Base-by-base conservation (phyloP, 2,113 vertebrate species). In the Antechinus stuartii region DNA sequence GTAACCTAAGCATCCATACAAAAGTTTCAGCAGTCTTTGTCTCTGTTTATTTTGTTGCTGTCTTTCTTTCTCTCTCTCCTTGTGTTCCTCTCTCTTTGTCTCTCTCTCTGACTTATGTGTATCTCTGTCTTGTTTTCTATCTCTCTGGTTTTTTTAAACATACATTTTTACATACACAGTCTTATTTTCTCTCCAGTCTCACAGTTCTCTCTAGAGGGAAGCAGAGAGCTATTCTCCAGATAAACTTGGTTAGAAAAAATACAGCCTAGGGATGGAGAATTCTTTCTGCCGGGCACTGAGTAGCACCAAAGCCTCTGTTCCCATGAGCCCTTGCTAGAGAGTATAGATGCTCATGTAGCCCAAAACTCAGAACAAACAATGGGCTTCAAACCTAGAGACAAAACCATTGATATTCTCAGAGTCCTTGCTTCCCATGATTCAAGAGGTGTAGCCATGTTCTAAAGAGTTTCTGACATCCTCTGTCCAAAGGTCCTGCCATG, bases 131-230 rank as follows among this genome's bases (percentile, higher is more conserved):
- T 52, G 50, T 0, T 52, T 52, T 52, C 57, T 61, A 2, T 61
- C 27, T 30, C 27, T 61, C 57, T 61, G 27, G 35, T 27, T 61
- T 52, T 52, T 52, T 52, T 42, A 42, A 52, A 22, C 35, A n/a
- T 68, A n/a, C 30, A n/a, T n/a, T 76, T 76, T 76, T 76, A 76
- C 47, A 92, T 23, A 49, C 11, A 49, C 26, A 49, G 2, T 14
- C 14, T n/a, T 16, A 22, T 76, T 76, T 42, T 76, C 30, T 68
- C 68, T 76, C n/a, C 5, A 42, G 68, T 19, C 68, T 76, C 68
- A n/a, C 35, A 42, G 47, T 89, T 12, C 90, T 94, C 98, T 98
- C 97, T 97, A 98, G 98, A 98, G 97, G 98, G 98, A 98, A 97
- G 97, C 98, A 98, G 97, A 98, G 98, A 96, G 96, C 98, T 89